phyloP scores from a whole-genome alignment of 1,140 invertebrate species.

The Cheumatopsyche charites region DNA sequence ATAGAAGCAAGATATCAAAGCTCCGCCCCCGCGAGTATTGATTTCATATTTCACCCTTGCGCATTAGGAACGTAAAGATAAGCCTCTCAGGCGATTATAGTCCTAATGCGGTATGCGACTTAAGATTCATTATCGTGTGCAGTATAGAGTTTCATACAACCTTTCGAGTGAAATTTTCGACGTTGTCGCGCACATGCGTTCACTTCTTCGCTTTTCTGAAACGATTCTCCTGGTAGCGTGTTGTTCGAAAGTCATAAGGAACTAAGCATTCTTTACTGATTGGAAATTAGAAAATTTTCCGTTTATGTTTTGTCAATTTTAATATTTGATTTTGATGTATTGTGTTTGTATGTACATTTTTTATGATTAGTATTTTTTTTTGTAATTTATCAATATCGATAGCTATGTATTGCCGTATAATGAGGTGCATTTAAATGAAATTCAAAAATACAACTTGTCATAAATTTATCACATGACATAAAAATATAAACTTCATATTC shows the following conservation, averaged over 20 bases:
- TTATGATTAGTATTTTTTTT: too few relatives aligned
- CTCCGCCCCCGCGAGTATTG: constrained; percentile 45
- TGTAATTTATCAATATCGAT: too few relatives aligned
- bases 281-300: too few relatives aligned
- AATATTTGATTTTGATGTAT: too few relatives aligned
- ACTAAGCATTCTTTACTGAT: too few relatives aligned
- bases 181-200: neutral
- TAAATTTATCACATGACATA: too few relatives aligned
- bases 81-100: neutral
- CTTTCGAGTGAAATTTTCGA: neutral
- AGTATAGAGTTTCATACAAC: neutral
- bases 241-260: neutral
- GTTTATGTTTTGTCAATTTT: too few relatives aligned
- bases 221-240: neutral
- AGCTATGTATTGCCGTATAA: too few relatives aligned
- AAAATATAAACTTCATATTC: too few relatives aligned
- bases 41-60: constrained; percentile 38
- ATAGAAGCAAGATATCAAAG: constrained; percentile 8
- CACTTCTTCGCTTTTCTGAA: neutral
- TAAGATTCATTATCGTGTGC: neutral
- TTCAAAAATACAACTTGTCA: too few relatives aligned
- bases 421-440: too few relatives aligned
- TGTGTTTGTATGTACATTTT: too few relatives aligned
- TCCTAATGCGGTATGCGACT: neutral
- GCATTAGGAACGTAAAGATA: neutral